Evolutionary conservation across 1,140 invertebrate species (phyloP), one percentile per base, ranked within the genome.

Genomic region (Matsumurasca onukii): DNA sequence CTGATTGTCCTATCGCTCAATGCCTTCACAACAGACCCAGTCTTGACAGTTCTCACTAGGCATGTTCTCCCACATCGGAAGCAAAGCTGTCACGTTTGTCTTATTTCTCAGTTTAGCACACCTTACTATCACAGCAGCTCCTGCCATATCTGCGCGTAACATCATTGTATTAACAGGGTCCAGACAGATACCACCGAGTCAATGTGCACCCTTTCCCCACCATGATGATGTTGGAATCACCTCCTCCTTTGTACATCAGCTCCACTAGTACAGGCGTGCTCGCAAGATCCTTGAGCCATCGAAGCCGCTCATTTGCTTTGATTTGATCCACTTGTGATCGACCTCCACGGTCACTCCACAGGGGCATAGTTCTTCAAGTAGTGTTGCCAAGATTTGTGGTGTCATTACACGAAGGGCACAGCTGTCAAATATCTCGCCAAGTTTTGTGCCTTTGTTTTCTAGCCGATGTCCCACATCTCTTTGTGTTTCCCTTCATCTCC

Each of bases 21-120:
- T 25, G 91, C 88, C 22, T 79, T 85, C 0, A 95, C 85, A 1
- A 97, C 86, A 78, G 96, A 93, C 3, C 94, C 93, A 24, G 93
- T 93, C 77, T 94, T 94, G 0, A 86, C 90, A 0, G 93, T 80
- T 84, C 22, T 92, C 91, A 64, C 89, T 89, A 0, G 92, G 88
- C 83, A 96, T 86, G 79, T 96, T 97, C 81, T 96, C 94, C 75
- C 87, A 89, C n/a, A 96, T 80, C 0, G 94, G 93, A 39, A 93
- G 86, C n/a, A 92, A 79, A 24, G 80, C 83, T 63, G 70, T 83
- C 0, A 97, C 80, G 75, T 95, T 92, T 1, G 93, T 78, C 48
- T 90, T 87, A 1, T 94, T 70, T 59, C 87, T 85, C 0, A 95
- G 78, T 27, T 83, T 79, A 2, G 90, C 87, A 1, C 88, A 84